These are phyloP conservation scores for Rana temporaria DNA, from an alignment of 2,113 vertebrate species.

Conservation along the genomic window DNA sequence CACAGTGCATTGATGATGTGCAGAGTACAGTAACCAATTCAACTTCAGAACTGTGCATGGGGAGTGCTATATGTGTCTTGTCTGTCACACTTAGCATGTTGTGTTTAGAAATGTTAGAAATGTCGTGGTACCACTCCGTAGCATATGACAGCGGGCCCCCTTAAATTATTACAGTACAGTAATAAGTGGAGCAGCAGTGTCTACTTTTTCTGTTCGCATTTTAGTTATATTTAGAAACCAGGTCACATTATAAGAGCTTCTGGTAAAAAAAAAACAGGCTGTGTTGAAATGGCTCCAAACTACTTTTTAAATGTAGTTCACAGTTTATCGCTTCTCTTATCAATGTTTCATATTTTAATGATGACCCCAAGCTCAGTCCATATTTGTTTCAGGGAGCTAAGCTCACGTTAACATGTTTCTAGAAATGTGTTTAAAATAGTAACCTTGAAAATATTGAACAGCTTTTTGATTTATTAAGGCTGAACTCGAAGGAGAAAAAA, in stretches of 20 bases:
- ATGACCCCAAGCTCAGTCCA: neutral
- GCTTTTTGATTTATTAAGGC: too few species aligned
- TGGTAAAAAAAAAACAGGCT: constrained; percentile 46
- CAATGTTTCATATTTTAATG: constrained; percentile 1
- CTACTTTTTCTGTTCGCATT: constrained; percentile 56
- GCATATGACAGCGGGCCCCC: neutral
- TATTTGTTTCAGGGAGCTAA: neutral
- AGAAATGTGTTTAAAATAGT: too few species aligned
- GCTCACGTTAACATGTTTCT: too few species aligned
- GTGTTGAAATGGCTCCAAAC: constrained; percentile 30
- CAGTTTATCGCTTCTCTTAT: constrained; percentile 36
- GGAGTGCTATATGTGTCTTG: too few species aligned
- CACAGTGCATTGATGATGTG: too few species aligned
- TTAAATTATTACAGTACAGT: constrained; percentile 10
- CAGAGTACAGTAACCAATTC: too few species aligned
- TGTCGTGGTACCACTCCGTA: too few species aligned
- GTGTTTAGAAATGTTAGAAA: too few species aligned
- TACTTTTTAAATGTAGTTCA: constrained; percentile 41
- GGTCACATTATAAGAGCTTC: constrained; percentile 54
- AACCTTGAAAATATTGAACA: too few species aligned
- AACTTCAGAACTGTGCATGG: too few species aligned
- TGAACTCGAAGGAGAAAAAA: too few species aligned
- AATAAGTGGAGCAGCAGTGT: constrained; percentile 43
- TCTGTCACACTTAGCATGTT: too few species aligned
- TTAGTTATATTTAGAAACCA: constrained; percentile 64